These are phyloP conservation scores for Drosophila bipectinata DNA, from an alignment of 1,140 invertebrate genomes.

Conservation along the genomic window DNA sequence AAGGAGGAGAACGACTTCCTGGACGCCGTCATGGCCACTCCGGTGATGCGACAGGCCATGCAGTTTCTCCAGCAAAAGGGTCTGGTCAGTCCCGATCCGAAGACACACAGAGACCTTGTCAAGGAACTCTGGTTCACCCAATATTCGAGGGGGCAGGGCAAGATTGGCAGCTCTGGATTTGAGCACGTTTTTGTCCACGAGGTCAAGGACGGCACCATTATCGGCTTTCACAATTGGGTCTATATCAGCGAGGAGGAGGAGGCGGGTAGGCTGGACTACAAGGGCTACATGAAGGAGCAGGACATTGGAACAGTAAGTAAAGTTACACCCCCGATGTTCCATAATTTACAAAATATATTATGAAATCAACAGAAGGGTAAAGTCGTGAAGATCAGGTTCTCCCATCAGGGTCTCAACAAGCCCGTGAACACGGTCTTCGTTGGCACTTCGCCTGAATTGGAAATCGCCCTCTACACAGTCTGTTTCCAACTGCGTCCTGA, in stretches of 20 bases:
- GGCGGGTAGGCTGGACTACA: slow-evolving; percentile 88
- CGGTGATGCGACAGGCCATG: slow-evolving; percentile 90
- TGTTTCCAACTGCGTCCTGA: slow-evolving; percentile 91
- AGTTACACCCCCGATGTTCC: too few species aligned
- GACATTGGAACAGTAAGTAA: slow-evolving; percentile 88
- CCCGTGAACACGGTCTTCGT: slow-evolving; percentile 92
- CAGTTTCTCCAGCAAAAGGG: slow-evolving; percentile 89
- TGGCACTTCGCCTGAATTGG: slow-evolving; percentile 96
- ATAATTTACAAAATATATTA: too few species aligned
- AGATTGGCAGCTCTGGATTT: slow-evolving; percentile 92
- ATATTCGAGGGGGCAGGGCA: slow-evolving; percentile 90
- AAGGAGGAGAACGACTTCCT: slow-evolving; percentile 91
- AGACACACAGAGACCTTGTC: slow-evolving; percentile 89
- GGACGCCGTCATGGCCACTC: slow-evolving; percentile 89
- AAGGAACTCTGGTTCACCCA: slow-evolving; percentile 92
- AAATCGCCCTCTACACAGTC: slow-evolving; percentile 95
- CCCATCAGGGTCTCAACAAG: slow-evolving; percentile 90
- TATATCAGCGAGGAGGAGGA: slow-evolving; percentile 91
- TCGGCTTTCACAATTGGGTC: slow-evolving; percentile 95
- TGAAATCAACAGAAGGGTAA: slow-evolving; percentile 88
- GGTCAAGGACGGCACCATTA: slow-evolving; percentile 90
- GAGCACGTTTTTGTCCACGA: slow-evolving; percentile 95
- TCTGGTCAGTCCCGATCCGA: slow-evolving; percentile 86
- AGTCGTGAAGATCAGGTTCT: slow-evolving; percentile 91
- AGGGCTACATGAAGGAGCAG: slow-evolving; percentile 90